phyloP scores from a whole-genome alignment of 2,888 invertebrate species.

The Trilocha varians region DNA sequence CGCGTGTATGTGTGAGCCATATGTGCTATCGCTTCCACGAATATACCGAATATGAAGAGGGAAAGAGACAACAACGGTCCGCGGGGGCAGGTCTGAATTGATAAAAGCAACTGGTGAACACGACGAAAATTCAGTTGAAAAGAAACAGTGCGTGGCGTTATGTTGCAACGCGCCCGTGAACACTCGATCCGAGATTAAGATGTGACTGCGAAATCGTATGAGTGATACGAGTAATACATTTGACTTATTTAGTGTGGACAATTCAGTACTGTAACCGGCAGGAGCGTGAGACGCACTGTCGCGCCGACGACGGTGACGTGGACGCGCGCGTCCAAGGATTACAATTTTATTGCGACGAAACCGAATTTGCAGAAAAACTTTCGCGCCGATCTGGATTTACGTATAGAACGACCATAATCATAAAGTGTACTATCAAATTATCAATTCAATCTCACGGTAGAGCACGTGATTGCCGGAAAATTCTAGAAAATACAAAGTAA shows the following conservation, averaged over 20 bases:
- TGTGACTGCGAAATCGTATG: slow-evolving; percentile 55
- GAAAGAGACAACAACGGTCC: slow-evolving; percentile 38
- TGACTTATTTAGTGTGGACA: slow-evolving; percentile 35
- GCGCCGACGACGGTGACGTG: slow-evolving; percentile 55
- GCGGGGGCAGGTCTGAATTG: slow-evolving; percentile 62
- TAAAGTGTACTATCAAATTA: slow-evolving; percentile 31
- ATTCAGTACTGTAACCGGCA: slow-evolving; percentile 22
- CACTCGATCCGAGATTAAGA: slow-evolving; percentile 52
- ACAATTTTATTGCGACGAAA: slow-evolving; percentile 62
- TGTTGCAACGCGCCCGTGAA: slow-evolving; percentile 30
- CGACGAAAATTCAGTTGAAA: slow-evolving; percentile 63
- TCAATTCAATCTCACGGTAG: slow-evolving; percentile 31
- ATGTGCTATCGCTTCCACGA: slow-evolving; percentile 40
- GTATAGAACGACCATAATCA: slow-evolving; percentile 36
- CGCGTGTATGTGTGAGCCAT: slow-evolving; percentile 26
- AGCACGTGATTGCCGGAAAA: slow-evolving; percentile 57
- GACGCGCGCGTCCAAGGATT: slow-evolving; percentile 54
- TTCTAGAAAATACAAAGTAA: slow-evolving; percentile 50
- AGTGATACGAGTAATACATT: slow-evolving; percentile 43
- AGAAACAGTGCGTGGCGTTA: slow-evolving; percentile 41
- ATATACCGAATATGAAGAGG: slow-evolving; percentile 23
- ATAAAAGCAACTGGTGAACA: slow-evolving; percentile 69
- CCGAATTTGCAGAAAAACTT: slow-evolving; percentile 51
- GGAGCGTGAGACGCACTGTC: slow-evolving; percentile 29
- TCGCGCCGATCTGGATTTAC: slow-evolving; percentile 36